Base-by-base conservation (phyloP, 2,888 invertebrate species). In the Philonicus albiceps region DNA sequence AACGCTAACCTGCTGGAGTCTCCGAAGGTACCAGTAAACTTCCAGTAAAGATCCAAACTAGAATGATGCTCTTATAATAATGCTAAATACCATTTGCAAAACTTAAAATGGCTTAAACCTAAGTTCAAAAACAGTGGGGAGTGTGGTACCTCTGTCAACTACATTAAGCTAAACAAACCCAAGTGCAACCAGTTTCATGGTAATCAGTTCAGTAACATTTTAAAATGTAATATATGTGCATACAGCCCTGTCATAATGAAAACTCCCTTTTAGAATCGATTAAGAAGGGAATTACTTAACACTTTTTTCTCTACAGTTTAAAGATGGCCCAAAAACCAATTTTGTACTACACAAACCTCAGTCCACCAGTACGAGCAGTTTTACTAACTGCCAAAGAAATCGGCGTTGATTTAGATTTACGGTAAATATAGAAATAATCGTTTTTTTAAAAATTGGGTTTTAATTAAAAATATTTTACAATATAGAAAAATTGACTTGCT, bases 351-450 rank as follows among this genome's bases (percentile, higher is more conserved):
- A 90, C 91, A 87, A 90, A 90, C 7, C 87, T 92, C 55, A 92
- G 93, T 85, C 93, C 93, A 30, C 92, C 93, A 43, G 92, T 92
- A 2, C 90, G 93, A 87, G 91, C 92, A 27, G 93, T 93, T 22
- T 85, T 92, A 87, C 89, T 93, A 27, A 92, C 92, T 43, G 92
- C 92, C 16, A 91, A 91, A 86, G 91, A 90, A 75, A 89, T 93
- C 86, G 91, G 90, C 5, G 87, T 93, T 88, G 91, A 92, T 80
- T 89, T 93, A 86, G 92, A 93, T 88, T 88, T 86, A 85, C 22
- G 31, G 80, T 80, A 73, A 27, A 74, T 11, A 37, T 34, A 5
- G 31, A 74, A 34, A 34, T 4, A 22, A 30, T 30, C 11, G 31
- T 34, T 16, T 0, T n/a, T 27, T 74, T 74, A 27, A n/a, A n/a